Conservation (phyloP, 92 coral and sea anemone genomes). For the Umimayanthus kanabou region DNA sequence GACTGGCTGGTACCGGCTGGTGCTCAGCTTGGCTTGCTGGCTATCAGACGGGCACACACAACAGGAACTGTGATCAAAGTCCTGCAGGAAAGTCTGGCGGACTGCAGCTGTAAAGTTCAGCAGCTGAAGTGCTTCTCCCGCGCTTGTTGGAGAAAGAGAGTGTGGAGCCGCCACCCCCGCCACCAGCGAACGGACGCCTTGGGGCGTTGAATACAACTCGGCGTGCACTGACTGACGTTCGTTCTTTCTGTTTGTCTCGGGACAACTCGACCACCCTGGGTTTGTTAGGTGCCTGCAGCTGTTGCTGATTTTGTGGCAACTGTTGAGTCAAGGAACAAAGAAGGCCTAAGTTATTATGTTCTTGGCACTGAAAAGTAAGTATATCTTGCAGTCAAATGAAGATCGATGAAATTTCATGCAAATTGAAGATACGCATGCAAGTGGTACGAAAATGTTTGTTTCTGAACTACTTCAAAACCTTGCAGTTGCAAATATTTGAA, state of each 20-base stretch:
- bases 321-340: background rate
- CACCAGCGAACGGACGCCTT: slow-evolving; percentile 26
- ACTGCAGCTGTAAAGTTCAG: slow-evolving; percentile 19
- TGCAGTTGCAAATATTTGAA: too few relatives aligned
- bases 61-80: background rate
- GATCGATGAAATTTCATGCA: background rate
- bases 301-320: slow-evolving; percentile 10
- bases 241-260: slow-evolving; percentile 6
- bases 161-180: background rate
- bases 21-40: background rate
- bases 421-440: too few relatives aligned
- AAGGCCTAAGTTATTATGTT: background rate
- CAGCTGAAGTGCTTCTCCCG: slow-evolving; percentile 24
- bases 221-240: slow-evolving; percentile 15
- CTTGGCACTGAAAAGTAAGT: too few relatives aligned
- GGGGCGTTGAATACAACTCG: slow-evolving; percentile 35
- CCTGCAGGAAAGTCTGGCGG: slow-evolving; percentile 42
- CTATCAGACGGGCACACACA: background rate
- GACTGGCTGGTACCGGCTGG: background rate
- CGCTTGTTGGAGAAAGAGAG: slow-evolving; percentile 11
- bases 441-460: too few relatives aligned
- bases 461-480: background rate
- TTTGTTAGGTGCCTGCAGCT: background rate
- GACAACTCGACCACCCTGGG: slow-evolving; percentile 3
- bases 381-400: background rate